Percentiles rank a stretch among this genome's conserved stretches.
Evolutionary conservation across 2,888 invertebrate species (phyloP).

Genomic region (Tromatobia lineatoria): DNA sequence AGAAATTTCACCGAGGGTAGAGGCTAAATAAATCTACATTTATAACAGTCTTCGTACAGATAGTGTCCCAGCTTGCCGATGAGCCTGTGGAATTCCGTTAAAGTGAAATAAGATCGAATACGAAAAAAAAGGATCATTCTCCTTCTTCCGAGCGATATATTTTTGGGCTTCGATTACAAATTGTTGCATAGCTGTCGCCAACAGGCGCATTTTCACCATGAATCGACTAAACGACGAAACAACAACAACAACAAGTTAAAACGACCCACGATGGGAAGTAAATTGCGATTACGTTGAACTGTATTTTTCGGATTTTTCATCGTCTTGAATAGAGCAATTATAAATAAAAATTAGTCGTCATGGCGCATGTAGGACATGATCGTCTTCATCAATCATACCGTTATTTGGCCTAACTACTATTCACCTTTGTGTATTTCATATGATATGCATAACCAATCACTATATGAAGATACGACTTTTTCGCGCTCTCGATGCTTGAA

Average conservation of each 20-base stretch:
- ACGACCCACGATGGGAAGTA: neutral
- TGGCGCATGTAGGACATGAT: slow-evolving; percentile 32
- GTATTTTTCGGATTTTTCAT: slow-evolving; percentile 45
- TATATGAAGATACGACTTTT: slow-evolving; percentile 38
- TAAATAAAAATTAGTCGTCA: slow-evolving; percentile 36
- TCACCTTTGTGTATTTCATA: slow-evolving; percentile 69
- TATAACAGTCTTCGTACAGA: slow-evolving; percentile 53
- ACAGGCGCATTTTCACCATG: slow-evolving; percentile 11
- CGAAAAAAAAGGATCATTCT: slow-evolving; percentile 57
- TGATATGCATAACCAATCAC: slow-evolving; percentile 48
- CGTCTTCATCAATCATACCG: slow-evolving; percentile 44
- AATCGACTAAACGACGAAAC: slow-evolving; percentile 7
- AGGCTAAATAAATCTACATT: slow-evolving; percentile 29
- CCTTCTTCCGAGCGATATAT: slow-evolving; percentile 55
- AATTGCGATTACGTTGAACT: slow-evolving; percentile 30
- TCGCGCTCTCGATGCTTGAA: slow-evolving; percentile 49
- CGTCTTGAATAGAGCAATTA: slow-evolving; percentile 32
- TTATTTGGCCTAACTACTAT: slow-evolving; percentile 73
- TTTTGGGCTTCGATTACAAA: slow-evolving; percentile 22
- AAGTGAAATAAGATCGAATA: neutral
- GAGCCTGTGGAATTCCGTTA: slow-evolving; percentile 12
- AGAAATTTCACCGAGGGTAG: slow-evolving; percentile 15
- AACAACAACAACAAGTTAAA: neutral
- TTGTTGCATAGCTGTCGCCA: slow-evolving; percentile 46
- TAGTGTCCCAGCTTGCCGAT: slow-evolving; percentile 58